phyloP scores from a whole-genome alignment of 2,888 invertebrate species.

The Sclerodermus sp. region DNA sequence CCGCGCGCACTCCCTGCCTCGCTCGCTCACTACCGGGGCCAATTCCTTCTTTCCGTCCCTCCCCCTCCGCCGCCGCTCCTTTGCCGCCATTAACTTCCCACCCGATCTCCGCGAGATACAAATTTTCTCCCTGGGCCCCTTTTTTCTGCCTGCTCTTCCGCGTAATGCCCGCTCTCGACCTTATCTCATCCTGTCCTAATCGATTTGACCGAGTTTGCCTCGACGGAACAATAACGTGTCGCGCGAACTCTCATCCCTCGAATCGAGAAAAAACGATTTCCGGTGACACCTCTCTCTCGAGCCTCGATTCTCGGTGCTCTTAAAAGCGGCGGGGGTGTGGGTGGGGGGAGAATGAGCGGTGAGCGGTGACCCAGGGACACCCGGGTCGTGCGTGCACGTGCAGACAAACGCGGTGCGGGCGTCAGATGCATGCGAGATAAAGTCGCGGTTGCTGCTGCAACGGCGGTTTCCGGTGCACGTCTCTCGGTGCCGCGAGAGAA shows the following conservation, averaged over 20 bases:
- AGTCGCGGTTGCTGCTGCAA: constrained; percentile 13
- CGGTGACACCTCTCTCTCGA: no score
- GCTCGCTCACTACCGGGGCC: not conserved
- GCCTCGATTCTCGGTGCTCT: no score
- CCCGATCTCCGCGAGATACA: constrained; percentile 23
- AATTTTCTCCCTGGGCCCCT: constrained; percentile 18
- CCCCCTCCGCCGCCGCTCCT: not conserved
- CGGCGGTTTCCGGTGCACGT: constrained; percentile 35
- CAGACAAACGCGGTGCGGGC: not conserved
- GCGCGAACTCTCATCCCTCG: no score
- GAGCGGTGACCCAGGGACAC: not conserved
- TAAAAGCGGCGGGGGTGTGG: not conserved
- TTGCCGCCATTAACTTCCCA: constrained; percentile 28
- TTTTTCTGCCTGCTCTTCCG: not conserved
- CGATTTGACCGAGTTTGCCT: not conserved
- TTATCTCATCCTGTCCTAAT: not conserved
- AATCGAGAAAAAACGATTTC: no score
- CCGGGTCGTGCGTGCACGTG: not conserved
- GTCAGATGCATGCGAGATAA: constrained; percentile 17
- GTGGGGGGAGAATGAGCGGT: not conserved
- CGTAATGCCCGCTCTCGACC: not conserved
- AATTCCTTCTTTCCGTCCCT: constrained; percentile 6
- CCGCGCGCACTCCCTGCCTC: not conserved
- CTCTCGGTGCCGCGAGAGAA: not conserved
- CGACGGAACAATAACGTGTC: no score